A percentile compares a stretch with the other conserved stretches of the same genome.
Conservation (phyloP, 2,888 invertebrate genomes). For the Agrotis segetum region DNA sequence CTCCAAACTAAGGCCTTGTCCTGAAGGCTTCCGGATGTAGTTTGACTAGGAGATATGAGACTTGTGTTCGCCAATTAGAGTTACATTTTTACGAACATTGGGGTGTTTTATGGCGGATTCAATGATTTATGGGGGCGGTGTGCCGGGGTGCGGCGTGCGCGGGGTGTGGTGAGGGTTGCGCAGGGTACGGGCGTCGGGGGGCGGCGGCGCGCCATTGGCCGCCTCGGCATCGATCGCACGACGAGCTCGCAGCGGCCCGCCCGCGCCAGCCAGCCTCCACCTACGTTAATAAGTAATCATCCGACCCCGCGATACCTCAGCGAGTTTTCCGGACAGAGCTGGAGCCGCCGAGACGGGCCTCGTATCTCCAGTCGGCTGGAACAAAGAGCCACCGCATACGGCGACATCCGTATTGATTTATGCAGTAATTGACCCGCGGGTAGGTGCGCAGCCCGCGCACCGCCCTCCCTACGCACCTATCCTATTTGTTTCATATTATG, state of each 20-base stretch:
- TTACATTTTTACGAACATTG: constrained; percentile 90
- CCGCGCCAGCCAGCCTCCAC: constrained; percentile 90
- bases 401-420: constrained; percentile 88
- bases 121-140: constrained; percentile 90
- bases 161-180: constrained; percentile 85
- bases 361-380: constrained; percentile 86
- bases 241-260: constrained; percentile 87
- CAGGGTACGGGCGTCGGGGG: constrained; percentile 83
- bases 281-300: constrained; percentile 91
- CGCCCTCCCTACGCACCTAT: constrained; percentile 79
- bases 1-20: constrained; percentile 77
- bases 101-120: constrained; percentile 90
- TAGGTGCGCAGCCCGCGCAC: constrained; percentile 83
- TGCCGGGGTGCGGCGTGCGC: constrained; percentile 83
- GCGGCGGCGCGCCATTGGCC: constrained; percentile 90
- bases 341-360: constrained; percentile 87
- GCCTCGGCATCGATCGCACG: constrained; percentile 89
- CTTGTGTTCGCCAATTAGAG: constrained; percentile 89
- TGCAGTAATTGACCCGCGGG: constrained; percentile 87
- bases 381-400: constrained; percentile 87
- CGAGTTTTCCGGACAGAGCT: constrained; percentile 89
- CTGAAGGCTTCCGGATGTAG: constrained; percentile 78
- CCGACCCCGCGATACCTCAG: constrained; percentile 89
- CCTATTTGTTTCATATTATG: constrained; percentile 75
- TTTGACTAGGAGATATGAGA: constrained; percentile 84